Conservation (phyloP, 2,888 invertebrate genomes). For the Scrobipalpa atriplicella region DNA sequence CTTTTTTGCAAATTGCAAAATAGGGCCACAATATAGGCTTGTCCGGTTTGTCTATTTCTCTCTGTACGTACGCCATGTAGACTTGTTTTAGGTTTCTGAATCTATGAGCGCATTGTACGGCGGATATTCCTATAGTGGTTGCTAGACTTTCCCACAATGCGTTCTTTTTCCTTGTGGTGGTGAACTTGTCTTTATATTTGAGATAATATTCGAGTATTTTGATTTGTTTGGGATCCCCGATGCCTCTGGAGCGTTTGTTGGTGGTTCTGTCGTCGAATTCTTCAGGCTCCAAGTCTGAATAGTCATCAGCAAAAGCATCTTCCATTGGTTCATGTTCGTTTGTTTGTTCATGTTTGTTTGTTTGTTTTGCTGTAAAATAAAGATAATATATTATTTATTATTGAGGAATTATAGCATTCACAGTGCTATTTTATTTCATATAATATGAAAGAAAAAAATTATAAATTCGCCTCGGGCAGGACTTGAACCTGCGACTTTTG, state of each 20-base stretch:
- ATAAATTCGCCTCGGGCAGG: no score
- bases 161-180: constrained; percentile 57
- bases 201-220: constrained; percentile 71
- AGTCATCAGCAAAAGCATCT: constrained; percentile 29
- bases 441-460: no score
- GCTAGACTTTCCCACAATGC: constrained; percentile 61
- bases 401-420: no score
- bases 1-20: constrained; percentile 70
- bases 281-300: constrained; percentile 55
- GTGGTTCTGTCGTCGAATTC: constrained; percentile 50
- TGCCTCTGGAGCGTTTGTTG: constrained; percentile 47
- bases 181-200: constrained; percentile 70
- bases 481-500: no score
- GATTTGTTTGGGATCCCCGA: constrained; percentile 60
- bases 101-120: constrained; percentile 66
- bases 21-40: constrained; percentile 73
- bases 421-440: no score
- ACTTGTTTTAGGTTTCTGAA: constrained; percentile 70
- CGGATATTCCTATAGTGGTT: constrained; percentile 58
- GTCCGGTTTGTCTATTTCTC: constrained; percentile 70
- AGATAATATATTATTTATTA: not conserved
- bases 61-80: constrained; percentile 63
- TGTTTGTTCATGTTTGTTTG: not conserved
- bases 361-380: constrained; percentile 41
- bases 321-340: not conserved